Conservation (phyloP, 1,140 invertebrate species). For the Eulimnadia texana region DNA sequence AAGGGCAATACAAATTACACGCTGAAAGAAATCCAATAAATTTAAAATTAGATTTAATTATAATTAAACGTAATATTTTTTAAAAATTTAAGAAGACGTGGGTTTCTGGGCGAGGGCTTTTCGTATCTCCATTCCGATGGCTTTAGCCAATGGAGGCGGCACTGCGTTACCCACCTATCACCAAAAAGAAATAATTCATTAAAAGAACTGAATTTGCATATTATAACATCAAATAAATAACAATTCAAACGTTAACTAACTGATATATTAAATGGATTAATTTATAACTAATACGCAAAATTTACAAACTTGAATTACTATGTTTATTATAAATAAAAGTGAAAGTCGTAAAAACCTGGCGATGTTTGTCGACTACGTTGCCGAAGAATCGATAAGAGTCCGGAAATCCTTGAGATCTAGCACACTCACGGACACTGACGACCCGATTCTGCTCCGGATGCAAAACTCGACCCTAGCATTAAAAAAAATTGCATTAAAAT, state of each 20-base stretch:
- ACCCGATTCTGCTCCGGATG: conserved; percentile 68
- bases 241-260: no score
- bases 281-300: no score
- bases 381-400: conserved; percentile 65
- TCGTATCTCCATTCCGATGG: conserved; percentile 56
- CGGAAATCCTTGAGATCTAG: conserved; percentile 71
- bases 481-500: conserved; percentile 8
- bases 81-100: not conserved
- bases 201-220: not conserved
- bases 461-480: conserved; percentile 48
- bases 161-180: conserved; percentile 65
- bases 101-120: conserved; percentile 27
- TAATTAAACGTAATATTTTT: no score
- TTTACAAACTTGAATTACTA: no score
- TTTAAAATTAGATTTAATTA: no score
- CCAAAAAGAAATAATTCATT: not conserved
- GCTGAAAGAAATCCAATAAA: no score
- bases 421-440: conserved; percentile 72
- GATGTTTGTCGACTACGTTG: conserved; percentile 56
- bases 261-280: no score
- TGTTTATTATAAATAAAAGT: no score
- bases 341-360: conserved; percentile 42
- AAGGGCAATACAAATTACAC: no score
- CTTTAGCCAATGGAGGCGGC: conserved; percentile 59
- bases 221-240: not conserved